Percentiles rank a stretch among this genome's conserved stretches.
These are phyloP conservation scores for Oryzias sinensis DNA, from an alignment of 2,797 vertebrate species.

Conservation along the genomic window DNA sequence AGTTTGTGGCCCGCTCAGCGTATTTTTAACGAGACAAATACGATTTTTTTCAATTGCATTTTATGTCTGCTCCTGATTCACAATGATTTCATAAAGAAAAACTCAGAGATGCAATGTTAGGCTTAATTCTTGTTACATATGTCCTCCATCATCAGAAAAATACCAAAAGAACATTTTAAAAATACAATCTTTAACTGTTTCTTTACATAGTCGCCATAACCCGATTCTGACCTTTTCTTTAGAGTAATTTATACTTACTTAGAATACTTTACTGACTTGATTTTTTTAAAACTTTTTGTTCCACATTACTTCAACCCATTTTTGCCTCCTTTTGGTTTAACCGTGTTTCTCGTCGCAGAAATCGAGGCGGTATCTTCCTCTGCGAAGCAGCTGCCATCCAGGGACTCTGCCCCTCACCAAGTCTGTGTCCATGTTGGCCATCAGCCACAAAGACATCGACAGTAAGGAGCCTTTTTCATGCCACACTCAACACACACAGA, in stretches of 20 bases:
- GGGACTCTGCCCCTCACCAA: slow-evolving; percentile 88
- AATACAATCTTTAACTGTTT: no score
- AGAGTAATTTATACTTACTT: neutral
- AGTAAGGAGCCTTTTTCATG: slow-evolving; percentile 76
- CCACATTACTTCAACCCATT: neutral
- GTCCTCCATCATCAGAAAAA: no score
- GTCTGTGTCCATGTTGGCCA: slow-evolving; percentile 90
- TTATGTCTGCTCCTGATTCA: no score
- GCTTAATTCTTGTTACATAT: no score
- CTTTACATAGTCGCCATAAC: no score
- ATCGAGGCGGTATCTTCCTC: slow-evolving; percentile 75
- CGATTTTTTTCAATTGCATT: no score
- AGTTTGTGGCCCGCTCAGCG: no score
- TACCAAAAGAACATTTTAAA: no score
- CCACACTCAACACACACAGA: neutral
- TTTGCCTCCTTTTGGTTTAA: slow-evolving; percentile 6
- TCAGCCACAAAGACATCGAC: slow-evolving; percentile 88
- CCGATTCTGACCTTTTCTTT: slow-evolving; percentile 37
- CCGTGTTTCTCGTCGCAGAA: slow-evolving; percentile 71
- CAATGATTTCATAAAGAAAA: no score
- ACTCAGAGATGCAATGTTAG: no score
- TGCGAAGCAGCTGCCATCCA: slow-evolving; percentile 80
- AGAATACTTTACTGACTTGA: no score
- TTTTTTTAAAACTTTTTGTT: neutral
- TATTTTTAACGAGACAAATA: no score